Evolutionary conservation across 1,140 invertebrate species (phyloP).

Genomic region (Planococcus citri): DNA sequence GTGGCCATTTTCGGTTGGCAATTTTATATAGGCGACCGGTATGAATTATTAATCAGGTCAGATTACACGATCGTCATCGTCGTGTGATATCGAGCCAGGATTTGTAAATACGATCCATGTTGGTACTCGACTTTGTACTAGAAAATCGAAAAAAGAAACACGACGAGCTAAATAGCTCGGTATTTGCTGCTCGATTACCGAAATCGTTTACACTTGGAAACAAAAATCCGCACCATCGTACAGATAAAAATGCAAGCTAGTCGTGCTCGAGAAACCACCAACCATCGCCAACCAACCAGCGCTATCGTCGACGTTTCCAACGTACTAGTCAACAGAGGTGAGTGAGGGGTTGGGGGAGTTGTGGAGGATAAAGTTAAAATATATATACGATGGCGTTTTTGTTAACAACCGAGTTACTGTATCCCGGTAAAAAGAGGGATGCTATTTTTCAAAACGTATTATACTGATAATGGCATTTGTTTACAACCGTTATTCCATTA

Average conservation of each 20-base stretch:
- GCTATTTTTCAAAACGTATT: not conserved
- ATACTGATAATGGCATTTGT: constrained; percentile 7
- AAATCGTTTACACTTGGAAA: not conserved
- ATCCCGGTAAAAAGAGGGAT: not conserved
- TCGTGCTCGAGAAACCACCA: too few species aligned
- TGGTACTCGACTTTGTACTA: not conserved
- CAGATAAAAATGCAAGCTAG: too few species aligned
- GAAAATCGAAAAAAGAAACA: too few species aligned
- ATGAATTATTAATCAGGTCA: constrained; percentile 10
- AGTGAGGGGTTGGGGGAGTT: too few species aligned
- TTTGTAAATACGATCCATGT: too few species aligned
- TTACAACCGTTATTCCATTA: constrained; percentile 7
- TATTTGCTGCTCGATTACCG: too few species aligned
- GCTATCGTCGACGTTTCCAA: too few species aligned
- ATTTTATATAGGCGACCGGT: not conserved
- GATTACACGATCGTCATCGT: not conserved
- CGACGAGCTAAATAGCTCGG: too few species aligned
- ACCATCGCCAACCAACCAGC: too few species aligned
- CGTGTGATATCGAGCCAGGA: not conserved
- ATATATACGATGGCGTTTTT: not conserved
- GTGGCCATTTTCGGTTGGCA: too few species aligned
- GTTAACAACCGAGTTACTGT: not conserved
- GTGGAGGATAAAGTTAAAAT: not conserved
- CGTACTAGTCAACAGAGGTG: too few species aligned
- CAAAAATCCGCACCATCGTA: not conserved